A percentile compares a stretch with the other conserved stretches of the same genome.
phyloP scores from a whole-genome alignment of 1,140 invertebrate species.

The Chymomyza costata region DNA sequence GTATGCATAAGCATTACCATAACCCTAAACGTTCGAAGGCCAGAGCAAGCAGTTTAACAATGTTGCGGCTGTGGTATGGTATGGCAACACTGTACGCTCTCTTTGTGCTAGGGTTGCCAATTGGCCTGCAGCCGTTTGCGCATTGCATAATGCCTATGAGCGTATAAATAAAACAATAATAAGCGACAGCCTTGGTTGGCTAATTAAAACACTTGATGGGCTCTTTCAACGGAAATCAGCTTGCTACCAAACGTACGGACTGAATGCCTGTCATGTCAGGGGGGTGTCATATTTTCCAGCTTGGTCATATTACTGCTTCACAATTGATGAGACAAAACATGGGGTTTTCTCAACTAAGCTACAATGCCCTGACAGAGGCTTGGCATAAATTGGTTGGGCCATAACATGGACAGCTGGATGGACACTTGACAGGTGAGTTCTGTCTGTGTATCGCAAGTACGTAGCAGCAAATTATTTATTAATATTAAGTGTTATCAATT shows the following conservation, averaged over 20 bases:
- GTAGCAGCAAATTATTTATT: constrained; percentile 60
- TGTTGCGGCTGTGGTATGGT: too few relatives aligned
- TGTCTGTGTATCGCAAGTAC: constrained; percentile 23
- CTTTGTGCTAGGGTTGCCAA: too few relatives aligned
- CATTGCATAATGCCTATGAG: constrained; percentile 52
- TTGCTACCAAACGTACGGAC: too few relatives aligned
- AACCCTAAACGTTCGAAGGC: constrained; percentile 31
- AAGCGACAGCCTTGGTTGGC: constrained; percentile 55
- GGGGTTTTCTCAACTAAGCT: too few relatives aligned
- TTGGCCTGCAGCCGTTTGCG: too few relatives aligned
- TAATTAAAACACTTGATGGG: constrained; percentile 68
- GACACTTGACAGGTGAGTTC: neutral
- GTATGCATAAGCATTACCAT: too few relatives aligned
- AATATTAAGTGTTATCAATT: constrained; percentile 67
- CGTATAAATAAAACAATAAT: constrained; percentile 70
- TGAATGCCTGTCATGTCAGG: too few relatives aligned
- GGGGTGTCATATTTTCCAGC: too few relatives aligned
- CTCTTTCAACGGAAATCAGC: constrained; percentile 35
- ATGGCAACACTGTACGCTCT: too few relatives aligned
- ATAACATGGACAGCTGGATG: neutral
- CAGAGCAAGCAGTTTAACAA: constrained; percentile 65
- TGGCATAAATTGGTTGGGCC: neutral
- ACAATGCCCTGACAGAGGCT: neutral
- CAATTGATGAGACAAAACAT: too few relatives aligned
- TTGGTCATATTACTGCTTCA: too few relatives aligned